Conservation (phyloP, 1,140 invertebrate species). For the Harpegnathos saltator region DNA sequence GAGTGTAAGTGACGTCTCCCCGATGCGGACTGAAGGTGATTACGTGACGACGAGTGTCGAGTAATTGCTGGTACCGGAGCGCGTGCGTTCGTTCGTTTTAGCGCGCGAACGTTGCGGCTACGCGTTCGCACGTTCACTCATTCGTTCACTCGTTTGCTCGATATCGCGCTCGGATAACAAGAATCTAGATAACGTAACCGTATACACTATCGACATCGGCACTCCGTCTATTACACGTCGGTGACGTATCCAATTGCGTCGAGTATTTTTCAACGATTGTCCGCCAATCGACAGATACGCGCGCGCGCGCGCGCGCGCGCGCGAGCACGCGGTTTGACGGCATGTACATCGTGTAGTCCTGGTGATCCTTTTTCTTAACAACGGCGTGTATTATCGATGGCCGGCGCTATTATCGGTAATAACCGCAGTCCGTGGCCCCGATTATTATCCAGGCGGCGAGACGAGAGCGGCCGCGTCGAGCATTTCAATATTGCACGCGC, state of each 20-base stretch:
- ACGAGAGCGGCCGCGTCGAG: background rate
- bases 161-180: conserved; percentile 69
- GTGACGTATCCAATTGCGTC: conserved; percentile 26
- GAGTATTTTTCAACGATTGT: conserved; percentile 63
- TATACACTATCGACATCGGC: conserved; percentile 53
- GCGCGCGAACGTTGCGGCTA: conserved; percentile 32
- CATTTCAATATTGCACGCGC: conserved; percentile 3
- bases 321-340: no score
- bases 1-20: conserved; percentile 68
- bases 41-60: conserved; percentile 69
- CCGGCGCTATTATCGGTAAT: background rate
- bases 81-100: conserved; percentile 47
- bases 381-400: background rate
- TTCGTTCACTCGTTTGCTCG: conserved; percentile 1
- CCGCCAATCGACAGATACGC: conserved; percentile 43
- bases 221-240: conserved; percentile 40
- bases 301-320: background rate
- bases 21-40: conserved; percentile 68
- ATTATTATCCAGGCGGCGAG: no score
- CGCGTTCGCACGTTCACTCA: conserved; percentile 22
- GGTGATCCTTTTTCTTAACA: background rate
- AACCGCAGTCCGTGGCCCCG: no score
- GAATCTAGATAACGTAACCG: conserved; percentile 73
- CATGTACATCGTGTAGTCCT: background rate
- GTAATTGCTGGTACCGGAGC: conserved; percentile 73